These are phyloP conservation scores for Drosophila setifemur DNA, from an alignment of 1,140 invertebrate species.

Conservation along the genomic window DNA sequence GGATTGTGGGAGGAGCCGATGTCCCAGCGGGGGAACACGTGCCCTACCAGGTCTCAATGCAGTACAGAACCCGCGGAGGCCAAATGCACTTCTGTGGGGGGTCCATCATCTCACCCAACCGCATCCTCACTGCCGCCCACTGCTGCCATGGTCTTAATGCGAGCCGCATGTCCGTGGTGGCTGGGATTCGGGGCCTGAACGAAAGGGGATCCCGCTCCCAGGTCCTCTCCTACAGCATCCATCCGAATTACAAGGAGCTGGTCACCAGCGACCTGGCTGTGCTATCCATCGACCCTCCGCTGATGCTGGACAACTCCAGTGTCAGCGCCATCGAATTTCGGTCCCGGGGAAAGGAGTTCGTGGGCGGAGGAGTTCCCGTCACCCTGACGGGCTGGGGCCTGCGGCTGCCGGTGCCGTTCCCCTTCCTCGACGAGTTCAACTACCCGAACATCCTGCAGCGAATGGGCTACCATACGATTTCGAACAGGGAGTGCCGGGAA, in stretches of 20 bases:
- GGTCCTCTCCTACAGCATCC: conserved; percentile 51
- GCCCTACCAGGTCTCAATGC: conserved; percentile 77
- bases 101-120: conserved; percentile 71
- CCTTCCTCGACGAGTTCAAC: conserved; percentile 57
- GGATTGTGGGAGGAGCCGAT: conserved; percentile 71
- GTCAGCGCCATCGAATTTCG: conserved; percentile 48
- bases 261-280: conserved; percentile 75
- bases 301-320: conserved; percentile 51
- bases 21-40: conserved; percentile 51
- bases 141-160: conserved; percentile 68
- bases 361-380: conserved; percentile 55
- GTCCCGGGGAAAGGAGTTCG: conserved; percentile 15
- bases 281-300: conserved; percentile 45
- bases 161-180: conserved; percentile 78
- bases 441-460: conserved; percentile 63
- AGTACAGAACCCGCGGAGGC: conserved; percentile 45
- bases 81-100: conserved; percentile 80
- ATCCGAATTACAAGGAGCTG: conserved; percentile 67
- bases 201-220: conserved; percentile 66
- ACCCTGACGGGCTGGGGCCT: conserved; percentile 78
- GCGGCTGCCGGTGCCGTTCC: conserved; percentile 51
- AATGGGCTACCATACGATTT: conserved; percentile 68
- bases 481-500: conserved; percentile 56
- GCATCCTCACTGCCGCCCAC: conserved; percentile 81
- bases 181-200: conserved; percentile 82